Percentiles rank a stretch among this genome's conserved stretches.
Evolutionary conservation across 2,888 invertebrate species (phyloP).

Genomic region (Synergus laeviventris): DNA sequence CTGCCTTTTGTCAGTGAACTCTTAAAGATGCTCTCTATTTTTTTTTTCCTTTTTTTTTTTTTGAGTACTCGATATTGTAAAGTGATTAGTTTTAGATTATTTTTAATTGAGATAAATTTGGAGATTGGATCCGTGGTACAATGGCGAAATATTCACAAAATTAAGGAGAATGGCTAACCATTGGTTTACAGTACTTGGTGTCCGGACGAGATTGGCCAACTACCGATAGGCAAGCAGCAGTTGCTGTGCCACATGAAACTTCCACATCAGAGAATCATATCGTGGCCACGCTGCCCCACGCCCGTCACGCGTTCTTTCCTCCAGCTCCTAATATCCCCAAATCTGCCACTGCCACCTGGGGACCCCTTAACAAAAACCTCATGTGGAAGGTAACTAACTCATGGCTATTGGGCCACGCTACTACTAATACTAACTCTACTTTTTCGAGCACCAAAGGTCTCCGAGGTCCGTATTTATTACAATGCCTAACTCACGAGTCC

Average conservation of each 20-base stretch:
- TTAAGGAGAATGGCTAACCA: conserved; percentile 58
- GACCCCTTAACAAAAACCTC: conserved; percentile 81
- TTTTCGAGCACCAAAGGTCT: conserved; percentile 24
- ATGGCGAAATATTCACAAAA: conserved; percentile 55
- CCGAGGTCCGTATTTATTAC: conserved; percentile 12
- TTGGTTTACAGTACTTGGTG: conserved; percentile 74
- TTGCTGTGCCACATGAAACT: conserved; percentile 70
- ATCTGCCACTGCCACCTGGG: conserved; percentile 81
- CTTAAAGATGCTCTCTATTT: neutral
- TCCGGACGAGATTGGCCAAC: conserved; percentile 75
- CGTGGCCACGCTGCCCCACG: conserved; percentile 74
- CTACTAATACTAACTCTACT: conserved; percentile 47
- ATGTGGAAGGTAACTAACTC: conserved; percentile 80
- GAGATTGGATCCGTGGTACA: conserved; percentile 57
- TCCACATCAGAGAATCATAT: conserved; percentile 73
- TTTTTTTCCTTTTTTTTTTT: conserved; percentile 1
- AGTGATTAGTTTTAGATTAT: conserved; percentile 5
- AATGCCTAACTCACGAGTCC: conserved; percentile 5
- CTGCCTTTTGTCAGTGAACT: neutral
- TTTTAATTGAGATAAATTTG: neutral
- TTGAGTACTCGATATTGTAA: neutral
- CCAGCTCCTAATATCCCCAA: conserved; percentile 79
- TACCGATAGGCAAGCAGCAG: conserved; percentile 72
- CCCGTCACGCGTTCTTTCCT: conserved; percentile 74
- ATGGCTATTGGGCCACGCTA: conserved; percentile 49